These are phyloP conservation scores for Acronicta aceris DNA, from an alignment of 2,888 invertebrate species.

Conservation along the genomic window DNA sequence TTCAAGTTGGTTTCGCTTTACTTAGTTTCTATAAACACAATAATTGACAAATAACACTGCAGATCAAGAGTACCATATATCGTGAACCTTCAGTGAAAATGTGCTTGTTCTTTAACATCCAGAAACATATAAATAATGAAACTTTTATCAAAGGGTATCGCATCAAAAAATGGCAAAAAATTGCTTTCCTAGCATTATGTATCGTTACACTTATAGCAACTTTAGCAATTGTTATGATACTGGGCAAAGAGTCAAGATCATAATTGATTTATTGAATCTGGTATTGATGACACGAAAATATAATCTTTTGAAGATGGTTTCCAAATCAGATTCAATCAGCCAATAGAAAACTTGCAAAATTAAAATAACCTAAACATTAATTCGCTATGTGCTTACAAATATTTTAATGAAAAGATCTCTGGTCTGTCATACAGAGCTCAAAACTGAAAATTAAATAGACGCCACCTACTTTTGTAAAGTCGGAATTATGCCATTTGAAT, in stretches of 20 bases:
- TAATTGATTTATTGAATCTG: conserved; percentile 7
- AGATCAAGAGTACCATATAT: background rate
- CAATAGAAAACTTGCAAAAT: background rate
- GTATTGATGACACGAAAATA: background rate
- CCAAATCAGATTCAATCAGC: background rate
- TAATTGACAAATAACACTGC: conserved; percentile 2
- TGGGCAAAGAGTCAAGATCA: background rate
- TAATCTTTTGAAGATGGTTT: background rate
- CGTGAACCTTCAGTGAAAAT: conserved; percentile 11
- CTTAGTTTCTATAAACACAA: conserved; percentile 1
- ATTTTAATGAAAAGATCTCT: no score
- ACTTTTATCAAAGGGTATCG: background rate
- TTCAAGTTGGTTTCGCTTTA: conserved; percentile 30
- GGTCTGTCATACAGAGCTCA: no score
- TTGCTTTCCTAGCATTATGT: conserved; percentile 5
- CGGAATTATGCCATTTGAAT: no score
- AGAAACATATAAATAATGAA: conserved; percentile 8
- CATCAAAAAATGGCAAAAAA: conserved; percentile 30
- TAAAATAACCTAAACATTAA: no score
- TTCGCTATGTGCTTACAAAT: no score
- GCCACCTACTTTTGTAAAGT: no score
- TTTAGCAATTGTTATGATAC: conserved; percentile 12
- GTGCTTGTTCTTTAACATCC: conserved; percentile 22
- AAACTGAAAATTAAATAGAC: no score
- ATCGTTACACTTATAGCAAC: background rate